phyloP scores from a whole-genome alignment of 2,797 vertebrate species.

The Triplophysa yarkandensis region DNA sequence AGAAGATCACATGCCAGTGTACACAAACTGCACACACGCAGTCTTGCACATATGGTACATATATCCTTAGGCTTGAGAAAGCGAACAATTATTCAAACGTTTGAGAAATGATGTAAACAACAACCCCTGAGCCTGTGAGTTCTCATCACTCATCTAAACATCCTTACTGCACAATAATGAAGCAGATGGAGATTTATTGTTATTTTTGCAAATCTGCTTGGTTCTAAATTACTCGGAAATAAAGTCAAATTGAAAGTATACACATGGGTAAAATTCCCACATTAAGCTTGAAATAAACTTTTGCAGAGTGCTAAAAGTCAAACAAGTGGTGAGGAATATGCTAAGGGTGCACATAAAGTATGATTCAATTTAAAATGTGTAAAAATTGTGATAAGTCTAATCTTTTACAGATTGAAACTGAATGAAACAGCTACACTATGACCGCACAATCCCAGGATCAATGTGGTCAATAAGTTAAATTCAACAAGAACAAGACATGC shows the following conservation, averaged over 20 bases:
- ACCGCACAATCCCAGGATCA: conserved; percentile 59
- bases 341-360: not conserved
- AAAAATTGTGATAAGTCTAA: not conserved
- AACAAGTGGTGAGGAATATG: not conserved
- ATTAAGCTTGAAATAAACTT: conserved; percentile 1
- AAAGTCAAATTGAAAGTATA: not conserved
- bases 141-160: conserved; percentile 31
- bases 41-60: not conserved
- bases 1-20: not conserved
- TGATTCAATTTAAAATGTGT: not conserved
- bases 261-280: not conserved
- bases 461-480: conserved; percentile 64
- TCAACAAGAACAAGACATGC: conserved; percentile 38
- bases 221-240: conserved; percentile 24
- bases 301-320: not conserved
- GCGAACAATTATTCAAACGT: conserved; percentile 16
- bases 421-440: conserved; percentile 59
- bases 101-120: conserved; percentile 28
- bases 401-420: conserved; percentile 12
- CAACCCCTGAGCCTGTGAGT: not conserved
- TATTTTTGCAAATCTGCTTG: conserved; percentile 17
- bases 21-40: conserved; percentile 17
- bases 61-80: conserved; percentile 6
- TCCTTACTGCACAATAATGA: conserved; percentile 25
- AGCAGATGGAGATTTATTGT: conserved; percentile 19